Evolutionary conservation across 2,888 invertebrate species (phyloP), one percentile per base, ranked within the genome.

Genomic region (Meta bourneti): DNA sequence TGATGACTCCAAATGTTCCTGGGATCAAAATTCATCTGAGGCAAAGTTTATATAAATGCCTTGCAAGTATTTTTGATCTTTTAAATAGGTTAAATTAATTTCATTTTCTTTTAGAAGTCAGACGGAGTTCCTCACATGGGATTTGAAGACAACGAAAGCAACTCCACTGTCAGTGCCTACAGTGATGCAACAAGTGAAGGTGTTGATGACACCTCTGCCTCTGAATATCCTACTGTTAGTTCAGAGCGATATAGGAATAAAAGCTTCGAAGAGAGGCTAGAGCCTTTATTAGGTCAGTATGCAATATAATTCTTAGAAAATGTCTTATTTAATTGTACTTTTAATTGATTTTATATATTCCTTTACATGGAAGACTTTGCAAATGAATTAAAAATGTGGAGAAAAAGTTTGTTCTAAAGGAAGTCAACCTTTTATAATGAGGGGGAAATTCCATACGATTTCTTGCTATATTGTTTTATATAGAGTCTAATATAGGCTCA

Each of bases 181-280:
- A 89, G 90, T 84, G 89, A 93, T 79, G 74, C 78, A 6, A 81
- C 88, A 49, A 89, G 90, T 82, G 89, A 93, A 84, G 83, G 90
- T 7, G 78, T 89, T 52, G 93, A 93, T 72, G 93, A 93, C 54
- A 93, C 91, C 5, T 93, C 93, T 34, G 75, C 92, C 20, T 93
- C 93, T 7, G 93, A 93, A 54, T 90, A 92, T 49, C 93, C 93
- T 7, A 77, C 92, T 13, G 84, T 84, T 6, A 81, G 80, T 49
- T 78, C 84, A 11, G 93, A 93, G 20, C 51, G 89, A 90, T 95
- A 95, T 80, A 94, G 95, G 93, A 95, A 95, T 93, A 97, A 97
- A 94, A 97, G 97, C 94, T 97, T 97, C 95, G 96, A 97, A 94
- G 97, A 97, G 94, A 96, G 97, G 92, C 95, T 97, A 94, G 97